Conservation (phyloP, 2,797 vertebrate species). For the Hydrocynus forskahlii region DNA sequence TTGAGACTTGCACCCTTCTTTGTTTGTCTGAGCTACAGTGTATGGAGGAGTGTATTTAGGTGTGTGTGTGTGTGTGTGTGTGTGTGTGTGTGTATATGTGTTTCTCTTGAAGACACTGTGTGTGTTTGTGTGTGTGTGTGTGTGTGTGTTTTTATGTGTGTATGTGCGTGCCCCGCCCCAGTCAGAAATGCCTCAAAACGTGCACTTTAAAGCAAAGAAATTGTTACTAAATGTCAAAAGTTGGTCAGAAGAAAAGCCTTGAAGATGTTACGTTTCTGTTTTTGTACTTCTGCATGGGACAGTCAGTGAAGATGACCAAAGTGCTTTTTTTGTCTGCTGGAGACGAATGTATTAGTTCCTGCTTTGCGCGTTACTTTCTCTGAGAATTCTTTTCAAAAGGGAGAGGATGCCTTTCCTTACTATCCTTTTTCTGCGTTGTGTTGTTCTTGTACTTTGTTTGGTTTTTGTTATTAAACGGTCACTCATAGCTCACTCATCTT, state of each 20-base stretch:
- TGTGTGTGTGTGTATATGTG: too few relatives aligned
- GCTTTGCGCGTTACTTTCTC: constrained; percentile 77
- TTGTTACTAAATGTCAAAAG: constrained; percentile 60
- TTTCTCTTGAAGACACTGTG: not conserved
- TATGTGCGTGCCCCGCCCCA: constrained; percentile 63
- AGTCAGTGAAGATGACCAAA: constrained; percentile 87
- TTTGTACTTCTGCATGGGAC: constrained; percentile 66
- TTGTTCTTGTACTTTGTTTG: constrained; percentile 7
- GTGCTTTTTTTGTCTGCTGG: constrained; percentile 80
- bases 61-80: not conserved
- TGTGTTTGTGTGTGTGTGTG: not conserved
- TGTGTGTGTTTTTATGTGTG: too few relatives aligned
- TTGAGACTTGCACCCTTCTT: not conserved
- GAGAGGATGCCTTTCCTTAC: constrained; percentile 49
- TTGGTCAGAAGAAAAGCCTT: constrained; percentile 51
- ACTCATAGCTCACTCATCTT: not conserved
- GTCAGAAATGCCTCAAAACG: constrained; percentile 78
- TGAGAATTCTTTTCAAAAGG: constrained; percentile 60
- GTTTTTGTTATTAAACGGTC: constrained; percentile 15
- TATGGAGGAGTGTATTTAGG: not conserved
- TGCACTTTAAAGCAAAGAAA: constrained; percentile 86
- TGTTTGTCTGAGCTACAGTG: not conserved
- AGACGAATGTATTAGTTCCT: constrained; percentile 82
- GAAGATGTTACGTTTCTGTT: constrained; percentile 62
- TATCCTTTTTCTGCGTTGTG: not conserved